Evolutionary conservation across 2,797 vertebrate genomes (phyloP).

Genomic region (Alosa sapidissima): DNA sequence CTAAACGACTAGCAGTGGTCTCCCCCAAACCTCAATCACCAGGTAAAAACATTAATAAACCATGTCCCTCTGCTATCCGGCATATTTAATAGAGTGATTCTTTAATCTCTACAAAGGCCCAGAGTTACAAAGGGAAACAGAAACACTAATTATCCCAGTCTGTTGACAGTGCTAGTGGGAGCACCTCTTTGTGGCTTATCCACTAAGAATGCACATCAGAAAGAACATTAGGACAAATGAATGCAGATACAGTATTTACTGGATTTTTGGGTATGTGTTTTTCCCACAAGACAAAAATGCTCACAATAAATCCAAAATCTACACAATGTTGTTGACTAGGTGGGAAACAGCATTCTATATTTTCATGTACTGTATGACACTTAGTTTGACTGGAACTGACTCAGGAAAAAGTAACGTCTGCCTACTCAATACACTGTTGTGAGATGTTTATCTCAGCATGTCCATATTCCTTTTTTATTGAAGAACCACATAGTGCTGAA

Average conservation of each 20-base stretch:
- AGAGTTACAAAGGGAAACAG: background rate
- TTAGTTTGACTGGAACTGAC: too few species aligned
- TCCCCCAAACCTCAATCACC: conserved; percentile 89
- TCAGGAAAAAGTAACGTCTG: too few species aligned
- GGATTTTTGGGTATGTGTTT: background rate
- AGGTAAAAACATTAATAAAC: conserved; percentile 74
- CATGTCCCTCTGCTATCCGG: background rate
- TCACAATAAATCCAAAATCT: background rate
- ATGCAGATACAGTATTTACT: background rate
- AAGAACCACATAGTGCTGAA: too few species aligned
- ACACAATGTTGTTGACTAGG: background rate
- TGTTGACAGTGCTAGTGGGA: background rate
- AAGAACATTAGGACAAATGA: background rate
- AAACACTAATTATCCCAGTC: background rate
- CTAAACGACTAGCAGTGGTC: conserved; percentile 84
- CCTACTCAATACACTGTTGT: too few species aligned
- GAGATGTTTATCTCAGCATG: too few species aligned
- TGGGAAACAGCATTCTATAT: background rate
- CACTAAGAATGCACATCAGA: background rate
- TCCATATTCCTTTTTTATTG: too few species aligned
- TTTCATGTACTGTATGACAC: too few species aligned
- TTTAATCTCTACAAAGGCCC: background rate
- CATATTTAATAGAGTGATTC: background rate
- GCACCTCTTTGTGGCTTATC: background rate
- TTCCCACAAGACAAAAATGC: background rate